These are phyloP conservation scores for Trimorus sp. DNA, from an alignment of 2,888 invertebrate species.

Conservation along the genomic window DNA sequence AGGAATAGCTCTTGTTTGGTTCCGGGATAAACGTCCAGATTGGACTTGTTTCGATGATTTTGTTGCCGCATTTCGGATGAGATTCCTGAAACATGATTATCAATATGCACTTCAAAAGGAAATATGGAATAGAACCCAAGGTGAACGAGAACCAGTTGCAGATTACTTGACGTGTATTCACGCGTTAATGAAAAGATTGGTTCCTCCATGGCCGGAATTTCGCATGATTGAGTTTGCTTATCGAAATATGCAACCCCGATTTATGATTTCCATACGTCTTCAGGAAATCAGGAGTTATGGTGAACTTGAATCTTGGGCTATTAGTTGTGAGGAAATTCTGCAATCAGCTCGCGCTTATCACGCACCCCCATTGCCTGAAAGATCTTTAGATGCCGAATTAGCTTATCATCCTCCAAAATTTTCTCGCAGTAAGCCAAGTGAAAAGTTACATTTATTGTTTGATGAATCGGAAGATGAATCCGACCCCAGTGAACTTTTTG, in stretches of 20 bases:
- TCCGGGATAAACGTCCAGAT: not conserved
- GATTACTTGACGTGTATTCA: slow-evolving; percentile 36
- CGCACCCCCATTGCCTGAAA: not conserved
- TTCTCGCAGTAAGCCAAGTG: not conserved
- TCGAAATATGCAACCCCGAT: slow-evolving; percentile 16
- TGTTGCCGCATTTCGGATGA: slow-evolving; percentile 2
- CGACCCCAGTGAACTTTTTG: no score
- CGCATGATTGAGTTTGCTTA: not conserved
- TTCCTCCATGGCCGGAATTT: slow-evolving; percentile 2
- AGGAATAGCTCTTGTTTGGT: slow-evolving; percentile 6
- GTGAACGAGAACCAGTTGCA: slow-evolving; percentile 25
- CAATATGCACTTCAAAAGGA: slow-evolving; percentile 11
- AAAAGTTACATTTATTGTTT: not conserved
- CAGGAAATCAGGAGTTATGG: not conserved
- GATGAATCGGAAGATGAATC: no score
- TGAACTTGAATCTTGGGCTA: not conserved
- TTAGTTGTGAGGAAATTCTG: not conserved
- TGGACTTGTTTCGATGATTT: slow-evolving; percentile 8
- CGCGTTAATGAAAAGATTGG: slow-evolving; percentile 3
- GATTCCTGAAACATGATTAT: slow-evolving; percentile 9
- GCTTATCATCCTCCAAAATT: slow-evolving; percentile 11
- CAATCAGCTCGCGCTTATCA: not conserved
- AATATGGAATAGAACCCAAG: slow-evolving; percentile 19
- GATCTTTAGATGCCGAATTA: slow-evolving; percentile 1
- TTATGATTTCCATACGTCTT: not conserved